phyloP scores from a whole-genome alignment of 2,113 vertebrate genomes.

The Rhinichthys klamathensis region DNA sequence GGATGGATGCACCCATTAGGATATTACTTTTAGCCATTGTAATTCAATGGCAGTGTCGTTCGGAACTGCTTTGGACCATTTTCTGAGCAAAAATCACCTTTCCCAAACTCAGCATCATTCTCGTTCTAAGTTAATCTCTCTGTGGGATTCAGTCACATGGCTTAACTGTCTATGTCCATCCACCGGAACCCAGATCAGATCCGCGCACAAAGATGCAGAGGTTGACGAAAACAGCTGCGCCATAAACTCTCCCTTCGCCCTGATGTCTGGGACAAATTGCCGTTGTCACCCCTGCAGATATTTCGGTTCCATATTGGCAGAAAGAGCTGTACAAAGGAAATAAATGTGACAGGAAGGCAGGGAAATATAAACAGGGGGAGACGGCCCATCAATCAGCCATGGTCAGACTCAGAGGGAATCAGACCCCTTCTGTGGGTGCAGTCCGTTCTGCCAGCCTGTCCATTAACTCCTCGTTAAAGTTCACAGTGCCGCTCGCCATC shows the following conservation, averaged over 20 bases:
- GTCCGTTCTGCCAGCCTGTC: constrained; percentile 37
- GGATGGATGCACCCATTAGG: constrained; percentile 20
- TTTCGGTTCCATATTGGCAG: constrained; percentile 32
- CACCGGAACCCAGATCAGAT: neutral
- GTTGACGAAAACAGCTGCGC: constrained; percentile 20
- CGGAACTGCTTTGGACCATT: neutral
- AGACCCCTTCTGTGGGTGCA: constrained; percentile 31
- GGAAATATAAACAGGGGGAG: constrained; percentile 41
- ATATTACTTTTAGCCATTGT: constrained; percentile 30
- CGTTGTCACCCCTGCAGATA: constrained; percentile 42
- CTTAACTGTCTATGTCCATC: constrained; percentile 18
- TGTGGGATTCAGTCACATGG: neutral
- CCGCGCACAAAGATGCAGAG: constrained; percentile 22
- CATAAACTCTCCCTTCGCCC: constrained; percentile 7
- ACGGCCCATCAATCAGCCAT: constrained; percentile 51
- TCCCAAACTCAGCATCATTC: neutral
- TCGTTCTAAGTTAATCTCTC: neutral
- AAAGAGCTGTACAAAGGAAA: constrained; percentile 44
- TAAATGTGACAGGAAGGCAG: constrained; percentile 36
- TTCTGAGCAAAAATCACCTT: neutral
- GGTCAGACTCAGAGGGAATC: constrained; percentile 43
- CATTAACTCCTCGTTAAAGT: constrained; percentile 57
- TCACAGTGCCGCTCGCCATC: constrained; percentile 34
- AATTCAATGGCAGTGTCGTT: neutral
- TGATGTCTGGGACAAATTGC: constrained; percentile 39